Evolutionary conservation across 2,113 vertebrate genomes (phyloP), one percentile per base, ranked within the genome.

Genomic region (Centropristis striata): DNA sequence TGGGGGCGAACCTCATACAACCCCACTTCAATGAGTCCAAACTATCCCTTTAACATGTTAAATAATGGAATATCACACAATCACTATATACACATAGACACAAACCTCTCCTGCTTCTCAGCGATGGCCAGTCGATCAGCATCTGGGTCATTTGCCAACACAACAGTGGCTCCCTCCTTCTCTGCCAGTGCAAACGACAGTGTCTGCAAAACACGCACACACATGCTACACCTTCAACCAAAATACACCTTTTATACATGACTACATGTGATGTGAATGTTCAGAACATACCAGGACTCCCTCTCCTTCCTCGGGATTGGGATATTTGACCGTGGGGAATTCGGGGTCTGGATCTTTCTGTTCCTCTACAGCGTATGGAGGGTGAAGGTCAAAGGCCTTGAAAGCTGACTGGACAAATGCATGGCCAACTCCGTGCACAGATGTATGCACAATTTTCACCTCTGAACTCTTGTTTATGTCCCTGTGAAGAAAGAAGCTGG

Each of bases 281-380:
- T 37, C 16, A 5, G n/a, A 53, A 37, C 86, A 90, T 96, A 99
- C 98, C 96, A 99, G 91, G 68, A 99, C 98, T 74, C 97, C 98
- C 88, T 98, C 94, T 60, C 98, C 98, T 91, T 99, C 98, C 92
- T 99, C 98, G 1, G 98, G 98, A 85, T 99, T 99, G 1, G 98
- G 98, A 85, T 98, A 99, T 85, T 96, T 97, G 73, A 99, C 97
- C 0, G 98, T 99, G 23, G 98, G 96, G 85, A 99, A 99, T 79
- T 99, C 97, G 0, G 98, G 98, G 76, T 99, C 96, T 0, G 98
- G 98, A 51, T 97, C 97, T 85, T 97, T 98, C 93, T 99, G 98
- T 71, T 99, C 96, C 8, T 95, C 92, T 6, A 99, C 98, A 0
- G 98, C 96, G n/a, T 95, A 95, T 0, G 98, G 98, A 65, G 96